Evolutionary conservation across 2,113 vertebrate genomes (phyloP).

Genomic region (Percopsis transmontana): DNA sequence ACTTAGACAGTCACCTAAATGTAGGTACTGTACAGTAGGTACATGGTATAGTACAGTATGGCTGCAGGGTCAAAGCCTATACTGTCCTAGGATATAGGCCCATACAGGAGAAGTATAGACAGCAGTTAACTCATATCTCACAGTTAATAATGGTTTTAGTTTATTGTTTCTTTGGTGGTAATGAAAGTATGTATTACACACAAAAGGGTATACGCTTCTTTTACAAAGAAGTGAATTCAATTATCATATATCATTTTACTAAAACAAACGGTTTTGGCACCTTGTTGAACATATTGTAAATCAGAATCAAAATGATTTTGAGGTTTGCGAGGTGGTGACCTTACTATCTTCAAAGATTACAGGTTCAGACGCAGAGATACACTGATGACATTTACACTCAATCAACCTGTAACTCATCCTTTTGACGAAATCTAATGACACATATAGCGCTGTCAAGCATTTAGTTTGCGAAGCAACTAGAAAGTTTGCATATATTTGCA

Average conservation of each 20-base stretch:
- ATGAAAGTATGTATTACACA: constrained; percentile 36
- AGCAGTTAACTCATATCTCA: no score
- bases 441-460: constrained; percentile 39
- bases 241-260: neutral
- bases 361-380: constrained; percentile 16
- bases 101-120: no score
- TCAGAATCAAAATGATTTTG: constrained; percentile 27
- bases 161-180: constrained; percentile 4
- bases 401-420: constrained; percentile 35
- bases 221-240: neutral
- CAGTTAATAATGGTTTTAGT: neutral
- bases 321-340: constrained; percentile 15
- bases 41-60: no score
- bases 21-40: no score
- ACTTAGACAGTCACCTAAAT: no score
- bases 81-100: no score
- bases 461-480: constrained; percentile 48
- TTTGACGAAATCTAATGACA: constrained; percentile 38
- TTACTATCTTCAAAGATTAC: constrained; percentile 10
- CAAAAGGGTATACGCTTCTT: neutral
- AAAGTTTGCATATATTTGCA: constrained; percentile 67
- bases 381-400: constrained; percentile 52
- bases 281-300: constrained; percentile 28
- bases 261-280: neutral
- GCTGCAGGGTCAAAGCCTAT: no score